phyloP scores from a whole-genome alignment of 2,888 invertebrate species.

The Argyra leucocephala region DNA sequence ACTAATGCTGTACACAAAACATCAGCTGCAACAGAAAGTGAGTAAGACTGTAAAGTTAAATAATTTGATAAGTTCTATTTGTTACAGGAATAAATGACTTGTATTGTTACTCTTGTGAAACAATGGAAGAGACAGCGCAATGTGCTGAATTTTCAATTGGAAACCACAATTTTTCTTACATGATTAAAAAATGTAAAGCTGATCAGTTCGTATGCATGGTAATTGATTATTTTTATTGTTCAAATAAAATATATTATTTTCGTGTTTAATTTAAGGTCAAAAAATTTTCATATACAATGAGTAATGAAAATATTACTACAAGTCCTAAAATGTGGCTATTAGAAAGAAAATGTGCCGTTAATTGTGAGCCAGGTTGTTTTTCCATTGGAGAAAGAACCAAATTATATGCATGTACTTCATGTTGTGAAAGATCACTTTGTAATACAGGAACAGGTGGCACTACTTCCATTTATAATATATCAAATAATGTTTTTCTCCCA shows the following conservation, averaged over 20 bases:
- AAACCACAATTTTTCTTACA: slow-evolving; percentile 47
- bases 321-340: slow-evolving; percentile 73
- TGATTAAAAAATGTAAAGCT: slow-evolving; percentile 64
- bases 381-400: slow-evolving; percentile 83
- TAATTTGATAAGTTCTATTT: not conserved
- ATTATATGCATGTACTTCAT: slow-evolving; percentile 76
- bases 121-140: slow-evolving; percentile 61
- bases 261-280: slow-evolving; percentile 48
- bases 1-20: slow-evolving; percentile 64
- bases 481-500: too few relatives aligned
- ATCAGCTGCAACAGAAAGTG: slow-evolving; percentile 64
- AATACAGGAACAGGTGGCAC: slow-evolving; percentile 58
- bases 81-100: slow-evolving; percentile 53
- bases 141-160: slow-evolving; percentile 56
- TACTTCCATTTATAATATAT: slow-evolving; percentile 25
- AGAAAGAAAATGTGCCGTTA: slow-evolving; percentile 71
- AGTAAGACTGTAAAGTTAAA: slow-evolving; percentile 16
- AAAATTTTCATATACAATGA: slow-evolving; percentile 72
- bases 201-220: slow-evolving; percentile 72
- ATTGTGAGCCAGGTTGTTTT: slow-evolving; percentile 80
- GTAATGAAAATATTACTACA: slow-evolving; percentile 68
- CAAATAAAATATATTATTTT: not conserved
- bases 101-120: slow-evolving; percentile 73
- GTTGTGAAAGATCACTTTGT: slow-evolving; percentile 69
- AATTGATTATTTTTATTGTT: slow-evolving; percentile 27